Conservation (phyloP, 2,888 invertebrate genomes). For the Ganaspis brasiliensis region DNA sequence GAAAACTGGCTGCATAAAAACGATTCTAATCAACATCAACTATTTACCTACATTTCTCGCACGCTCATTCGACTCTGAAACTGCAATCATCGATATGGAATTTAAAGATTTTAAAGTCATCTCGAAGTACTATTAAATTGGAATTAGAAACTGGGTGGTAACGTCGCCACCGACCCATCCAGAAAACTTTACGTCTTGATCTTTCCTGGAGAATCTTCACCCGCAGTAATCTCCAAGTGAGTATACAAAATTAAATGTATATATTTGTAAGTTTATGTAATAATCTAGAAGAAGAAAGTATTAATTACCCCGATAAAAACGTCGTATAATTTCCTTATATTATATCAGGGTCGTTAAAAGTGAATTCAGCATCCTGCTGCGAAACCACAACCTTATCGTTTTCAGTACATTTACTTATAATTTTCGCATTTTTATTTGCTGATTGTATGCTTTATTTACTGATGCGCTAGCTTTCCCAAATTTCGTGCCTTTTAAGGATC, state of each 20-base stretch:
- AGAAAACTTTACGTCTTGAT: constrained; percentile 22
- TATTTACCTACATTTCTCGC: not conserved
- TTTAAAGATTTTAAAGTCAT: not conserved
- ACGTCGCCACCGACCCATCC: constrained; percentile 25
- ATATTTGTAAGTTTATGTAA: constrained; percentile 6
- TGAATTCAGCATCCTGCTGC: not conserved
- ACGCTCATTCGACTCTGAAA: not conserved
- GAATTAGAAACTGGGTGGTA: constrained; percentile 24
- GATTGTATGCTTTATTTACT: not conserved
- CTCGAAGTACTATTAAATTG: constrained; percentile 9
- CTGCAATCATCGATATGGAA: not conserved
- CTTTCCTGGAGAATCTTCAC: not conserved
- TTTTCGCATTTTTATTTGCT: not conserved
- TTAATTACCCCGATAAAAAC: constrained; percentile 13
- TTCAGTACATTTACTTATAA: not conserved
- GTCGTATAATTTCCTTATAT: not conserved
- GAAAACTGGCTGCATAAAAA: not conserved
- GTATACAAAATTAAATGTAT: constrained; percentile 18
- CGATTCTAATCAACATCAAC: not conserved
- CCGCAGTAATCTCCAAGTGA: not conserved
- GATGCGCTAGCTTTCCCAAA: no score
- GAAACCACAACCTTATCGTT: not conserved
- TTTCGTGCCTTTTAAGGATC: no score
- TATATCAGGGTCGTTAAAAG: constrained; percentile 7
- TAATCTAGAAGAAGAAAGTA: constrained; percentile 6